Evolutionary conservation across 1,140 invertebrate species (phyloP), one percentile per base, ranked within the genome.

Genomic region (Pentalonia nigronervosa): DNA sequence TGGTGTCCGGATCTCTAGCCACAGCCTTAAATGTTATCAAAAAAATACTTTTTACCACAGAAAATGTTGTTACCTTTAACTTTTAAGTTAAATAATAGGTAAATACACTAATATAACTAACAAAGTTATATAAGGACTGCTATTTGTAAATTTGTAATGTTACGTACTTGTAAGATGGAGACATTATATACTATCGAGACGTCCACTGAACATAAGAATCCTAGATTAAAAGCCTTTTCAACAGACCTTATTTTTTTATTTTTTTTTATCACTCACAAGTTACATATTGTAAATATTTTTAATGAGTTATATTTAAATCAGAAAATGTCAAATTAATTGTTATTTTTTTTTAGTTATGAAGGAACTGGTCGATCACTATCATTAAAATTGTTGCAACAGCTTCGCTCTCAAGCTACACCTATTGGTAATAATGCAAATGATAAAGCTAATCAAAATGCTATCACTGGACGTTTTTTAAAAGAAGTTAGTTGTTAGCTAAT

Each of bases 291-390:
- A 67, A 67, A 67, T n/a, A 30, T 30, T 17, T 67, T 67, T 4
- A 30, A 6, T 17, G 6, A 67, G 1, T 0, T 9, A 9, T 60
- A 30, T 60, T 60, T 60, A 6, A 11, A 14, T 67, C 17, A 30
- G 25, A 60, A 30, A 30, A 67, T 67, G 20, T 53, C 20, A 53
- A 53, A 53, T 53, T 4, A 53, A 21, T 53, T 36, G 34, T 36
- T 23, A 17, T 36, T 89, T 89, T 50, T 76, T 81, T 81, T 50
- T 94, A 96, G 97, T 25, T 99, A 99, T 95, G 99, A 99, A 96
- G 99, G 99, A 91, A 99, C 99, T 0, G 99, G 99, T 0, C 96
- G 99, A 41, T 99, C 99, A 4, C 96, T 99, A 9, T 99, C 99
- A 0, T 95, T 99, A 25, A 99, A 99, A 96, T 95, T 99, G 4